Conservation (phyloP, 1,140 invertebrate genomes). For the Zaprionus gabonicus region DNA sequence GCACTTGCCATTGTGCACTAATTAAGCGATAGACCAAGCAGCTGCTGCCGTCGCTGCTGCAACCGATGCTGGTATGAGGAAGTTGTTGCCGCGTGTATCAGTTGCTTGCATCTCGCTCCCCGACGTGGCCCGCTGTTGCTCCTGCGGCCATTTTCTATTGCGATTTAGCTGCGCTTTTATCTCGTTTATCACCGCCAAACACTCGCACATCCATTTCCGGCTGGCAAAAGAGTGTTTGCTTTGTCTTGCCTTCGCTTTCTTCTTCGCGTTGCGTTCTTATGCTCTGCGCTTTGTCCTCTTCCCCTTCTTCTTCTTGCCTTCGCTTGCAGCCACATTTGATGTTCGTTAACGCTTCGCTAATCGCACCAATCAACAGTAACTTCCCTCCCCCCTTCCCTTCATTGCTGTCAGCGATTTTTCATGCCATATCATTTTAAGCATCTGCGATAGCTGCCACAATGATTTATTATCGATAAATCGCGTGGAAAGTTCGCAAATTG, state of each 20-base stretch:
- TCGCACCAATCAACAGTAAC: conserved; percentile 19
- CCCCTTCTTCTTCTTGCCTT: neutral
- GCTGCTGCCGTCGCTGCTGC: conserved; percentile 4
- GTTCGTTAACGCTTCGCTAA: conserved; percentile 40
- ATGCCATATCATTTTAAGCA: conserved; percentile 23
- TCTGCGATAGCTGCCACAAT: conserved; percentile 14
- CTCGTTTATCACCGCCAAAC: conserved; percentile 42
- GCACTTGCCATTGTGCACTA: conserved; percentile 48
- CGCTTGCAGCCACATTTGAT: neutral
- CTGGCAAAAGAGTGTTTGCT: conserved; percentile 25
- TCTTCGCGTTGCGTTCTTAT: neutral
- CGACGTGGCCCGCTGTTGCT: neutral
- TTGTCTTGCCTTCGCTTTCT: conserved; percentile 8
- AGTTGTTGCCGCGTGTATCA: conserved; percentile 56
- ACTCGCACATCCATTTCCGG: conserved; percentile 41
- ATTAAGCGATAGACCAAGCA: conserved; percentile 61
- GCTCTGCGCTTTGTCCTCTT: neutral
- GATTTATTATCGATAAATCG: conserved; percentile 35
- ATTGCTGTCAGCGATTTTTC: conserved; percentile 31
- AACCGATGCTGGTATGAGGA: conserved; percentile 52
- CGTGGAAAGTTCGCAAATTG: conserved; percentile 26
- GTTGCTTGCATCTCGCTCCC: conserved; percentile 39
- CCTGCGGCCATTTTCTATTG: conserved; percentile 8
- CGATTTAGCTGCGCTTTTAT: conserved; percentile 42
- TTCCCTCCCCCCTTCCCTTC: neutral